These are phyloP conservation scores for Rousettus madagascariensis DNA, from an alignment of 2,797 vertebrate genomes.

Conservation along the genomic window DNA sequence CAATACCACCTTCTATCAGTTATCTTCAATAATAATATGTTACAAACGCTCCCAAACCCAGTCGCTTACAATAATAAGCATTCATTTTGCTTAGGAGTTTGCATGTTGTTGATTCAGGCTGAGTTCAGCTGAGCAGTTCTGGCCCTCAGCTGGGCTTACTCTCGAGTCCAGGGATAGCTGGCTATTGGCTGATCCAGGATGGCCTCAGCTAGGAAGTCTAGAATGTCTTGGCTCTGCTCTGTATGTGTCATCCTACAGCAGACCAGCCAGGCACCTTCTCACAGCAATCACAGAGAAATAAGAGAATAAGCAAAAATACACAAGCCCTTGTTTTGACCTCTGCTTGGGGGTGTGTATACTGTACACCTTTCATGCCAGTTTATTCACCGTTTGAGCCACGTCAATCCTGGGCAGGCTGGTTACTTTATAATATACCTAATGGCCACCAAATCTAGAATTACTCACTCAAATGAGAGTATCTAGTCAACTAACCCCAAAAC, in stretches of 20 bases:
- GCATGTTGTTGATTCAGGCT: background rate
- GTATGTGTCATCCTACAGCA: background rate
- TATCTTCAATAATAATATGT: background rate
- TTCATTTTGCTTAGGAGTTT: background rate
- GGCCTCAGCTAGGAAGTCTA: background rate
- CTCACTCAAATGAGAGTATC: background rate
- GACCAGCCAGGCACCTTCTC: background rate
- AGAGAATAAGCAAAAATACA: background rate
- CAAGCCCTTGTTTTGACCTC: background rate
- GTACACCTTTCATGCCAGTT: background rate
- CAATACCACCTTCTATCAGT: background rate
- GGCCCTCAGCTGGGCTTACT: background rate
- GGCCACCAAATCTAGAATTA: background rate
- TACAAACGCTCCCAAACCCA: background rate
- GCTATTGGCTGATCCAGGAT: background rate
- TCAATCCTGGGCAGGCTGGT: background rate
- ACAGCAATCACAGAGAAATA: background rate
- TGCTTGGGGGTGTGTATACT: background rate
- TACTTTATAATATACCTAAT: background rate
- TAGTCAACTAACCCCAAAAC: background rate
- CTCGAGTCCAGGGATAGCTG: background rate
- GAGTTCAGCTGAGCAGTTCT: rapidly evolving
- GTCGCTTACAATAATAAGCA: background rate
- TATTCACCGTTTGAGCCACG: background rate
- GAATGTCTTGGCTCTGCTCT: background rate